Evolutionary conservation across 2,113 vertebrate genomes (phyloP), one percentile per base, ranked within the genome.

Genomic region (Hiodon tergisus): DNA sequence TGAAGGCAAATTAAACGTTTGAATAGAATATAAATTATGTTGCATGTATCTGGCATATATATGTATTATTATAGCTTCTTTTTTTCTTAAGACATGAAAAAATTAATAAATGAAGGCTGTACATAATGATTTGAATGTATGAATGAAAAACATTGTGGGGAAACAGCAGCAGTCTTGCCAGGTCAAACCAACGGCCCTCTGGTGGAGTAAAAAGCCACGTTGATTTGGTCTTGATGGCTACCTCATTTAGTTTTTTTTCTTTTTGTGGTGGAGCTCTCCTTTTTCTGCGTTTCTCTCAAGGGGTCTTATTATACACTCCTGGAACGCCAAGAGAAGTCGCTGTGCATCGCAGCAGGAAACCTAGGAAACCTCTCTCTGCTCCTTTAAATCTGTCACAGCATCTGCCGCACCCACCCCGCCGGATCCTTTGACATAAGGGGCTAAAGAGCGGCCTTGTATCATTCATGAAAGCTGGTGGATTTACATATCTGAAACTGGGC

Each of bases 251-350:
- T 89, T 87, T 81, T 89, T 88, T 88, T 72, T 17, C 59, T 86
- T 87, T 85, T 77, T 83, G 69, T 82, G 82, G 75, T 78, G 14
- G 80, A 73, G 76, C 80, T 82, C 80, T 85, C 83, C 76, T 75
- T 78, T 76, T 63, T 80, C 83, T 83, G 76, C 76, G 84, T 86
- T 88, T 86, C 55, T 79, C 88, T 91, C 88, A 86, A 91, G 89
- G 87, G 91, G 87, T 84, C 88, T 89, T 89, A 91, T 92, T 91
- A 91, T 90, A 84, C 86, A 88, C 88, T 89, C 88, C 83, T 89
- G 85, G 87, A 86, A 84, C 86, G 86, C 85, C 79, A 77, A 31
- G 85, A 88, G 87, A 74, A 86, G 85, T 88, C 85, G 78, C 83
- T 83, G 84, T 84, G 84, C 80, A 66, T 61, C 81, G 78, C 85